Evolutionary conservation across 2,888 invertebrate genomes (phyloP), one percentile per base, ranked within the genome.

Genomic region (Epinotia bilunana): DNA sequence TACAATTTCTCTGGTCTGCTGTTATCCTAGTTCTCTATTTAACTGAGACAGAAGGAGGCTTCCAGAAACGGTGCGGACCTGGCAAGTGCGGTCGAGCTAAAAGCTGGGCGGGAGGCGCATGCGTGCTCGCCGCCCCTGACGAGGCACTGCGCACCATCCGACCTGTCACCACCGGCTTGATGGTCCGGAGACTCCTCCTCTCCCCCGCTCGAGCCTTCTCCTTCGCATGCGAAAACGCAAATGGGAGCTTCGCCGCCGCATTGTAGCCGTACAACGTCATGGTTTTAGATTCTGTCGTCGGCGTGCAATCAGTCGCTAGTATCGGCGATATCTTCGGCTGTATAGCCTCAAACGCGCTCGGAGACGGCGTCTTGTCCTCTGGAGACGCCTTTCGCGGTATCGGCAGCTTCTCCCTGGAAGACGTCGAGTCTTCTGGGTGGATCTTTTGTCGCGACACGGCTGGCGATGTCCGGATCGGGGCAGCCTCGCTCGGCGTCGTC

Each of bases 131-230:
- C 86, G 93, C 93, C 83, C 92, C 91, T 87, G 91, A 92, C 77
- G 94, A 93, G 85, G 91, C 93, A 89, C 93, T 93, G 87, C 94
- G 93, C 88, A 93, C 93, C 91, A 94, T 92, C 91, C 94, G 93
- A 92, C 91, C 91, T 90, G 90, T 75, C 76, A 78, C 80, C 82
- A 80, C 81, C 78, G 88, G 86, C 85, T 87, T 86, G 81, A 84
- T 79, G 79, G 86, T 83, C 77, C 90, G 87, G 82, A 89, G 83
- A 77, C 87, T 86, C 78, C 88, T 83, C 78, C 90, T 81, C 84
- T 84, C 87, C 64, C 75, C 53, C 74, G 78, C 64, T 77, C 76
- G 63, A 18, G 67, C n/a, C 76, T 76, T 82, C 80, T 84, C 88
- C 79, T 83, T 83, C 73, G 88, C 89, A 84, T 94, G 94, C 7